Conservation (phyloP, 2,888 invertebrate genomes). For the Helobdella robusta region DNA sequence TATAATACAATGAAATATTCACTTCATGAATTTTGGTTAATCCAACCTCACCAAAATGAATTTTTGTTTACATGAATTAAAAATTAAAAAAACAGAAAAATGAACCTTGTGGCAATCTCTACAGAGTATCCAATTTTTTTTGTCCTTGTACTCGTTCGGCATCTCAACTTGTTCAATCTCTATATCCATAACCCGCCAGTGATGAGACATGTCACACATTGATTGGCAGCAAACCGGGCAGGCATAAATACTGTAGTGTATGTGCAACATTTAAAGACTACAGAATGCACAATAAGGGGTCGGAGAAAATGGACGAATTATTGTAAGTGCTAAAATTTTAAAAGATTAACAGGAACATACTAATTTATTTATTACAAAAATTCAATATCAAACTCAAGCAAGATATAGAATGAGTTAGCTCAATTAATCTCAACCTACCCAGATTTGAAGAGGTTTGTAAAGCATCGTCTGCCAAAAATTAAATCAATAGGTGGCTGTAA, state of each 20-base stretch:
- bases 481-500: too few species aligned
- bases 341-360: not conserved
- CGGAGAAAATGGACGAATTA: not conserved
- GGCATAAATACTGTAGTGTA: slow-evolving; percentile 75
- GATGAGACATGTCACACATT: slow-evolving; percentile 70
- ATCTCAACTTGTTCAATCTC: slow-evolving; percentile 73
- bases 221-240: slow-evolving; percentile 82
- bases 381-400: not conserved
- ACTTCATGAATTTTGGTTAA: not conserved
- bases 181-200: slow-evolving; percentile 72
- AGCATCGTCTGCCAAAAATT: not conserved
- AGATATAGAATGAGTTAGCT: not conserved
- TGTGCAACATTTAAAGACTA: too few species aligned
- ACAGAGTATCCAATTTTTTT: slow-evolving; percentile 72
- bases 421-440: not conserved
- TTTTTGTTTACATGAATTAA: not conserved
- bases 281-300: too few species aligned
- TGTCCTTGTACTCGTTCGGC: slow-evolving; percentile 71
- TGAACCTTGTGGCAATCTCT: slow-evolving; percentile 80
- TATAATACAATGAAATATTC: not conserved
- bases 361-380: not conserved
- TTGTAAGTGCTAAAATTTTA: not conserved
- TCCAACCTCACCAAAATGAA: not conserved
- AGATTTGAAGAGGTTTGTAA: not conserved
- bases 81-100: not conserved